A percentile compares a stretch with the other conserved stretches of the same genome.
Conservation (phyloP, 2,113 vertebrate genomes). For the Myotis brandtii region DNA sequence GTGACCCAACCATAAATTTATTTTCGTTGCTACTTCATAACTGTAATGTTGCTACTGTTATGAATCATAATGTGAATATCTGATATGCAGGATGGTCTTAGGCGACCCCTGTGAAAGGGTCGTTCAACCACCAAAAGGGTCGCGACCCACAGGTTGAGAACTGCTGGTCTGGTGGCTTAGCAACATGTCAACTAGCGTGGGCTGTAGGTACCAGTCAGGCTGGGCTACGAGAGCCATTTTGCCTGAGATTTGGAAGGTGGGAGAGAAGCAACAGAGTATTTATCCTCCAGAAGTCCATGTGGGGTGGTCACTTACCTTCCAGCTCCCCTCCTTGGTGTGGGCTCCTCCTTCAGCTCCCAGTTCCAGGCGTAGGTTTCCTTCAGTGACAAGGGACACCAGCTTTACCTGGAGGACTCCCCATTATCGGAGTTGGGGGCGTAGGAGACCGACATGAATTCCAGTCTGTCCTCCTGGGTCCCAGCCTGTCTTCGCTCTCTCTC, state of each 20-base stretch:
- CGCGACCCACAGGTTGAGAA: no score
- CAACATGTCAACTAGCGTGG: neutral
- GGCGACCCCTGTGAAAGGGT: no score
- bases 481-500: neutral
- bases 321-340: neutral
- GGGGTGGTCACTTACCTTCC: neutral
- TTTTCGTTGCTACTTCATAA: no score
- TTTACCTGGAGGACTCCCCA: neutral
- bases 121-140: no score
- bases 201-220: neutral
- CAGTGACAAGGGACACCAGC: neutral
- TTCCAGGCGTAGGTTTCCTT: neutral
- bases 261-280: neutral
- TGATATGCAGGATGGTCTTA: no score
- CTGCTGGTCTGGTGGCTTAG: no score
- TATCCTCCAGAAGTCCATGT: neutral
- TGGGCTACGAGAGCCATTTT: neutral
- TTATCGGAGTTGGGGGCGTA: neutral
- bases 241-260: neutral
- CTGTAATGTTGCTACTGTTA: no score
- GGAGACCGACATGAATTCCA: neutral
- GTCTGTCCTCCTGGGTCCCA: neutral
- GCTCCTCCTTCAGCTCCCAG: neutral
- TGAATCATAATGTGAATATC: no score
- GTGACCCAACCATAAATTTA: no score